Percentiles rank a stretch among this genome's conserved stretches.
phyloP scores from a whole-genome alignment of 2,888 invertebrate species.

The Ophion ellenae region DNA sequence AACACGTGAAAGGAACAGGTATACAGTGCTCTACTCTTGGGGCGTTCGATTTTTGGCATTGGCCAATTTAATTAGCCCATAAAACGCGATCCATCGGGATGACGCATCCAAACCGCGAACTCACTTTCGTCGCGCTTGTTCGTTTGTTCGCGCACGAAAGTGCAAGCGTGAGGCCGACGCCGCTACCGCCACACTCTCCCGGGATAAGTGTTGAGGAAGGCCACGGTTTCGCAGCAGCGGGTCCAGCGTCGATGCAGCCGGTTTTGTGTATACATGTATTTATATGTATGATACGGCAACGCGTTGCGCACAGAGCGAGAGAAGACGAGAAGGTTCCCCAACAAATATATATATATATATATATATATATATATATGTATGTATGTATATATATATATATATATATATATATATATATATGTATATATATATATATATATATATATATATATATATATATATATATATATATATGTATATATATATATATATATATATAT shows the following conservation, averaged over 20 bases:
- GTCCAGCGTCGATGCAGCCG: conserved; percentile 38
- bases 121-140: conserved; percentile 20
- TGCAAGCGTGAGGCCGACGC: conserved; percentile 41
- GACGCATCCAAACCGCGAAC: conserved; percentile 47
- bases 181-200: conserved; percentile 26
- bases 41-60: conserved; percentile 13
- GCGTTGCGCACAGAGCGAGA: background rate
- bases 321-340: background rate
- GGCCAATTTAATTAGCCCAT: conserved; percentile 51
- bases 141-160: conserved; percentile 50
- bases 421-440: background rate
- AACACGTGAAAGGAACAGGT: background rate
- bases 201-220: conserved; percentile 60
- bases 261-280: conserved; percentile 32
- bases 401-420: background rate
- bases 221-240: conserved; percentile 56
- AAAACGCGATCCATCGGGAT: conserved; percentile 19
- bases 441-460: background rate
- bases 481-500: background rate
- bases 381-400: background rate
- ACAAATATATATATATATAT: background rate
- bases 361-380: no score
- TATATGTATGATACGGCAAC: background rate
- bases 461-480: background rate
- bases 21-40: background rate